Evolutionary conservation across 2,888 invertebrate species (phyloP).

Genomic region (Entomobrya proxima): DNA sequence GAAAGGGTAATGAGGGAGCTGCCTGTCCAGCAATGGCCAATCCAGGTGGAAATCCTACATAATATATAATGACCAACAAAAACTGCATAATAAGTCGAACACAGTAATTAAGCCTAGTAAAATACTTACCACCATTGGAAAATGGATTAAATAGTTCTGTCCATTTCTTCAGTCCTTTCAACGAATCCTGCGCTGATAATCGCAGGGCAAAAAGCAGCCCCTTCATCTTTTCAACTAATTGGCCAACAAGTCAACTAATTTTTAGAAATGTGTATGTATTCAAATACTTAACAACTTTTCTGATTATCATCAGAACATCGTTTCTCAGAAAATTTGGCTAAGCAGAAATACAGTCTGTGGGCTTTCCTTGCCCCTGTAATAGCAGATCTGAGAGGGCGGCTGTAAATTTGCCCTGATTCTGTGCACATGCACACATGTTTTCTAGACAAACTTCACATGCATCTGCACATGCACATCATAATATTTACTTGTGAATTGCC

Average conservation of each 20-base stretch:
- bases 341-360: too few relatives aligned
- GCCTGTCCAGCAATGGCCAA: conserved; percentile 41
- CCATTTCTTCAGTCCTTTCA: conserved; percentile 51
- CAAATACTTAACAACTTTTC: too few relatives aligned
- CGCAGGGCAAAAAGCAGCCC: conserved; percentile 38
- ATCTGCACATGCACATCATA: background rate
- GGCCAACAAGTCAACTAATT: too few relatives aligned
- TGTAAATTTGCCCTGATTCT: background rate
- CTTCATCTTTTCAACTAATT: conserved; percentile 27
- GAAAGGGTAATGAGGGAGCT: conserved; percentile 5
- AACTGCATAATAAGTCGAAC: too few relatives aligned
- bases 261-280: too few relatives aligned
- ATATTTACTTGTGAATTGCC: background rate
- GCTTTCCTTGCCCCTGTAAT: background rate
- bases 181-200: background rate
- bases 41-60: conserved; percentile 54
- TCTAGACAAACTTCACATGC: background rate
- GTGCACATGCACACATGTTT: background rate
- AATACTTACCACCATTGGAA: conserved; percentile 39
- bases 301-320: too few relatives aligned
- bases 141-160: conserved; percentile 53
- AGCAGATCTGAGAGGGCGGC: background rate
- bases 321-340: too few relatives aligned
- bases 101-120: background rate
- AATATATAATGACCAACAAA: too few relatives aligned